Conservation (phyloP, 2,888 invertebrate species). For the Ophion ellenae region DNA sequence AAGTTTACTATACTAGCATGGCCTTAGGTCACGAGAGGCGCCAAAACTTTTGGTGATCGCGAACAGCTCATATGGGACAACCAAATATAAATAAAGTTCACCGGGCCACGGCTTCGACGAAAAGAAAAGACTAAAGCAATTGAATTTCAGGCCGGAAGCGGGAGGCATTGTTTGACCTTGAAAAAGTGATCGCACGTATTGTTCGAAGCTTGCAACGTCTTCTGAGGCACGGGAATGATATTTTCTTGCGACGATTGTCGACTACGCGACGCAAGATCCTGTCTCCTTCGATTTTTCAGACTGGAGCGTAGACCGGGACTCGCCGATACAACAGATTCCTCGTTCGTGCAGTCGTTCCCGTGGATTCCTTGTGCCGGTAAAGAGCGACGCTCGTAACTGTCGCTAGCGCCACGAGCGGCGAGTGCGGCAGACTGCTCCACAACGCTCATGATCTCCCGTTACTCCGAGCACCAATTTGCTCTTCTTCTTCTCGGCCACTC, state of each 20-base stretch:
- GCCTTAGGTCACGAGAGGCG: too few species aligned
- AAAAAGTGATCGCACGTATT: slow-evolving; percentile 54
- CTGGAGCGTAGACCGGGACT: slow-evolving; percentile 62
- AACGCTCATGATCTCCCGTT: slow-evolving; percentile 85
- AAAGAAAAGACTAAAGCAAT: not conserved
- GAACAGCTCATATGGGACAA: not conserved
- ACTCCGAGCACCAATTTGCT: slow-evolving; percentile 86
- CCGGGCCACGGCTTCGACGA: not conserved
- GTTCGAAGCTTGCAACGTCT: slow-evolving; percentile 5
- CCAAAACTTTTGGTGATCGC: too few species aligned
- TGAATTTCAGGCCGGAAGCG: not conserved
- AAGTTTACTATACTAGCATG: too few species aligned
- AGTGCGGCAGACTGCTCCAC: slow-evolving; percentile 76
- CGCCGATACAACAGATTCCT: slow-evolving; percentile 37
- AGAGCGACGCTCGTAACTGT: slow-evolving; percentile 56
- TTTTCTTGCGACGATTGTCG: slow-evolving; percentile 84
- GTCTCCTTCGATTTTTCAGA: slow-evolving; percentile 81
- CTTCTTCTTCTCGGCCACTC: slow-evolving; percentile 86
- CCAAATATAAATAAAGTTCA: not conserved
- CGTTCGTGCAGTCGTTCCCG: slow-evolving; percentile 30
- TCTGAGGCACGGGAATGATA: slow-evolving; percentile 6
- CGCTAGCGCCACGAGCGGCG: slow-evolving; percentile 70
- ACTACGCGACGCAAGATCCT: slow-evolving; percentile 84
- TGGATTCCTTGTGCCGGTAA: slow-evolving; percentile 71
- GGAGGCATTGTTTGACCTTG: slow-evolving; percentile 46